Conservation (phyloP, 1,140 invertebrate species). For the Bradysia coprophila region DNA sequence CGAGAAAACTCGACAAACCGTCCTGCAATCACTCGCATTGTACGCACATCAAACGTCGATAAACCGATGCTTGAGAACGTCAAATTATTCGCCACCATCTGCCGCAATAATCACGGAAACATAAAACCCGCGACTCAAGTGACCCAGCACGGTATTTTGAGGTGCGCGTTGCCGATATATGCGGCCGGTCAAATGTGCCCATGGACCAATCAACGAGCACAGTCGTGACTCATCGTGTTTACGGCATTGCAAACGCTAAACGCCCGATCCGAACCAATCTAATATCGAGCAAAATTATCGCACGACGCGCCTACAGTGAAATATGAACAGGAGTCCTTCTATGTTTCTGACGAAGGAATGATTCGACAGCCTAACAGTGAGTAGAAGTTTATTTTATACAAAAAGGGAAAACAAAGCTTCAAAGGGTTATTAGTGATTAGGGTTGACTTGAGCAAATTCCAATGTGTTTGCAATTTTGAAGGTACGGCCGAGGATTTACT, state of each 20-base stretch:
- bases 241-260: constrained; percentile 8
- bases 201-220: constrained; percentile 3
- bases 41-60: not conserved
- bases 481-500: too few species aligned
- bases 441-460: too few species aligned
- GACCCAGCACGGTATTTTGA: constrained; percentile 17
- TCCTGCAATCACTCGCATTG: not conserved
- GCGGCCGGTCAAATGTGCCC: not conserved
- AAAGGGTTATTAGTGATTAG: too few species aligned
- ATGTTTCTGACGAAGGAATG: constrained; percentile 61
- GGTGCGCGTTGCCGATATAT: not conserved
- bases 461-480: too few species aligned
- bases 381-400: constrained; percentile 26
- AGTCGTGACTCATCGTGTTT: constrained; percentile 8
- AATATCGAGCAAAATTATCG: constrained; percentile 55
- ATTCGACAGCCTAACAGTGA: constrained; percentile 67
- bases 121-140: constrained; percentile 18
- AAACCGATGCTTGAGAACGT: not conserved
- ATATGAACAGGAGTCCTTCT: constrained; percentile 85
- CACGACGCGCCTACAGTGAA: constrained; percentile 65
- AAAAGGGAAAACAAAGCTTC: too few species aligned
- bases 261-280: constrained; percentile 41
- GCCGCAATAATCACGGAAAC: constrained; percentile 9
- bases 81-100: constrained; percentile 5
- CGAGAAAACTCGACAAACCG: not conserved